phyloP scores from a whole-genome alignment of 2,797 vertebrate genomes.

The Anguilla anguilla region DNA sequence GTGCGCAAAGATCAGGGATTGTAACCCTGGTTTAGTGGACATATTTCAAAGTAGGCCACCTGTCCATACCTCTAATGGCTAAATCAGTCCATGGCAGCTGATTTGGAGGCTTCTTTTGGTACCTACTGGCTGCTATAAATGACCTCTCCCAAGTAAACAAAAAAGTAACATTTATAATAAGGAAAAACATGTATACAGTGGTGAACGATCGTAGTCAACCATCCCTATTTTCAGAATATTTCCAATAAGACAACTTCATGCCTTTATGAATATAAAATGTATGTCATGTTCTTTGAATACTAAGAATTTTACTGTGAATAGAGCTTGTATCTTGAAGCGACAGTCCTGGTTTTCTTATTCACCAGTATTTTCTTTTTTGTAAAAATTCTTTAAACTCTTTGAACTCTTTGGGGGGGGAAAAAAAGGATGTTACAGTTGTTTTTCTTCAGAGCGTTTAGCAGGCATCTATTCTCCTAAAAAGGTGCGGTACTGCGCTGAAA shows the following conservation, averaged over 20 bases:
- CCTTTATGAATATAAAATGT: not conserved
- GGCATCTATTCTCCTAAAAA: not conserved
- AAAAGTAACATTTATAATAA: not conserved
- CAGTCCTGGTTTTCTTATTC: not conserved
- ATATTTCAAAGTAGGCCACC: not conserved
- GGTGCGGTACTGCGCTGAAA: not conserved
- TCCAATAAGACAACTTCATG: not conserved
- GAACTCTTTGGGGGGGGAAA: not conserved
- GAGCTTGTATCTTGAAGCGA: slow-evolving; percentile 1
- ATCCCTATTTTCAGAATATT: not conserved
- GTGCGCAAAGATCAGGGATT: not conserved
- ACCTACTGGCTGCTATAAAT: not conserved
- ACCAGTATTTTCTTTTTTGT: not conserved
- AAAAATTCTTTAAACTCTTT: not conserved
- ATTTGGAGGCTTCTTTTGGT: not conserved
- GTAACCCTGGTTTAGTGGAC: not conserved
- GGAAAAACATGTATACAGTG: not conserved
- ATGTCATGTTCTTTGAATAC: not conserved
- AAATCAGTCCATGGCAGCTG: not conserved
- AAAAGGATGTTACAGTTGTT: not conserved
- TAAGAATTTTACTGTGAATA: not conserved
- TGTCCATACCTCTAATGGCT: not conserved
- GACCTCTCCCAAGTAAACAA: not conserved
- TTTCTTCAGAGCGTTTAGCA: not conserved
- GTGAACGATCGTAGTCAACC: not conserved